Percentiles rank a stretch among this genome's conserved stretches.
phyloP scores from a whole-genome alignment of 2,113 vertebrate genomes.

The Formicarius rufipectus region DNA sequence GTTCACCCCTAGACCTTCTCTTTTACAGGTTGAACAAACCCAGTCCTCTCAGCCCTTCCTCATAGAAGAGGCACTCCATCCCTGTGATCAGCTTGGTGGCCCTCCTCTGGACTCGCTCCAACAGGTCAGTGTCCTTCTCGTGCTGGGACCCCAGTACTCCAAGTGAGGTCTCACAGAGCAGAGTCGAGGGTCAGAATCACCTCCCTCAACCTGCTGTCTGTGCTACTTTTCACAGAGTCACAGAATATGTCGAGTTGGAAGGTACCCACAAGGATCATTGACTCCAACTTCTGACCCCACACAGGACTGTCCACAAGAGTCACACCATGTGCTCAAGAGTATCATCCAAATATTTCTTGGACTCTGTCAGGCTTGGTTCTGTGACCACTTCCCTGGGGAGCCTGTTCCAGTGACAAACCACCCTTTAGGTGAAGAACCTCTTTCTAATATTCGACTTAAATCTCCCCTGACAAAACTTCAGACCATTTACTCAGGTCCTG shows the following conservation, averaged over 20 bases:
- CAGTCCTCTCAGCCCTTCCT: neutral
- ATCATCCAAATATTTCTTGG: neutral
- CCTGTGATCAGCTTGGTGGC: neutral
- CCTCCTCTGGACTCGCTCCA: neutral
- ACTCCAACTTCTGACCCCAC: neutral
- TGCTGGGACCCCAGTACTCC: too few species aligned
- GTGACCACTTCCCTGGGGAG: neutral
- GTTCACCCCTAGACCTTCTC: neutral
- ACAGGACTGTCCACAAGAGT: neutral
- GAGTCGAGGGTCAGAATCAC: neutral
- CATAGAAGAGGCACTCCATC: neutral
- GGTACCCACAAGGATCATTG: neutral
- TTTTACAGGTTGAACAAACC: neutral
- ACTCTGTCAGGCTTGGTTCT: too few species aligned
- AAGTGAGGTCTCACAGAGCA: neutral
- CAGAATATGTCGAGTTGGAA: neutral
- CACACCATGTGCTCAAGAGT: neutral
- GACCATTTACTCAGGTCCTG: neutral
- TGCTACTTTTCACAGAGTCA: neutral
- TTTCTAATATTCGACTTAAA: neutral
- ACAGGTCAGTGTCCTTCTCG: neutral
- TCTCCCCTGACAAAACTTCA: too few species aligned
- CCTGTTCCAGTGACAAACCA: neutral
- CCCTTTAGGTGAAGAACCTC: neutral
- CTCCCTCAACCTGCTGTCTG: neutral